Conservation (phyloP, 2,797 vertebrate species). For the Myotis planiceps region DNA sequence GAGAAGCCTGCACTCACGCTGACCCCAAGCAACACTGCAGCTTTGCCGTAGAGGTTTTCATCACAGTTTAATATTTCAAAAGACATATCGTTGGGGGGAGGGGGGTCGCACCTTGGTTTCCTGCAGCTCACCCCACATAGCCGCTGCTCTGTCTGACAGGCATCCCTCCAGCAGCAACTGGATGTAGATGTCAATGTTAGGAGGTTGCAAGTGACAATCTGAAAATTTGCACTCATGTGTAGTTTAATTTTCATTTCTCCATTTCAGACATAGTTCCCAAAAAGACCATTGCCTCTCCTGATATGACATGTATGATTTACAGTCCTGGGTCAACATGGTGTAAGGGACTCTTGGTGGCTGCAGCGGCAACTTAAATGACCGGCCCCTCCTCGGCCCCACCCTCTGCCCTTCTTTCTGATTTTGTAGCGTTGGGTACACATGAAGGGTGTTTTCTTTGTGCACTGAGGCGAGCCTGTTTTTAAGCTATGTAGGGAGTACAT, state of each 20-base stretch:
- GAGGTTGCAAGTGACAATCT: conserved; percentile 94
- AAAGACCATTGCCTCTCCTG: conserved; percentile 85
- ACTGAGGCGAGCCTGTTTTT: conserved; percentile 88
- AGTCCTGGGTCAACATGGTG: conserved; percentile 85
- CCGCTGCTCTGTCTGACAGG: conserved; percentile 83
- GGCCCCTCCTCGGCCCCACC: conserved; percentile 70
- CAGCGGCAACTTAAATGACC: conserved; percentile 86
- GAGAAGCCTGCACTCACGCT: conserved; percentile 82
- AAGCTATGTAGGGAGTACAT: conserved; percentile 87
- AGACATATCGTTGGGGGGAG: conserved; percentile 80
- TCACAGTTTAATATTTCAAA: conserved; percentile 73
- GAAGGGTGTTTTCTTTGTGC: conserved; percentile 90
- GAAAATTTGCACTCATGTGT: conserved; percentile 92
- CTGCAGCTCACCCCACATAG: conserved; percentile 82
- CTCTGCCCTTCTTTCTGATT: conserved; percentile 86
- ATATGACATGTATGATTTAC: conserved; percentile 85
- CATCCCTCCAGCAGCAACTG: conserved; percentile 85
- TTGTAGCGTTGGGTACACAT: conserved; percentile 87
- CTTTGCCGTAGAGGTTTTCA: conserved; percentile 79
- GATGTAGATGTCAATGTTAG: conserved; percentile 89
- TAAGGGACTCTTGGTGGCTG: conserved; percentile 85
- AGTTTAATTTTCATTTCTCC: conserved; percentile 86
- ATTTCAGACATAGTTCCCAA: conserved; percentile 85
- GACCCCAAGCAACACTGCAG: conserved; percentile 83
- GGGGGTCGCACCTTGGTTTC: conserved; percentile 76